Conservation (phyloP, 2,797 vertebrate species). For the Gastrophryne carolinensis region DNA sequence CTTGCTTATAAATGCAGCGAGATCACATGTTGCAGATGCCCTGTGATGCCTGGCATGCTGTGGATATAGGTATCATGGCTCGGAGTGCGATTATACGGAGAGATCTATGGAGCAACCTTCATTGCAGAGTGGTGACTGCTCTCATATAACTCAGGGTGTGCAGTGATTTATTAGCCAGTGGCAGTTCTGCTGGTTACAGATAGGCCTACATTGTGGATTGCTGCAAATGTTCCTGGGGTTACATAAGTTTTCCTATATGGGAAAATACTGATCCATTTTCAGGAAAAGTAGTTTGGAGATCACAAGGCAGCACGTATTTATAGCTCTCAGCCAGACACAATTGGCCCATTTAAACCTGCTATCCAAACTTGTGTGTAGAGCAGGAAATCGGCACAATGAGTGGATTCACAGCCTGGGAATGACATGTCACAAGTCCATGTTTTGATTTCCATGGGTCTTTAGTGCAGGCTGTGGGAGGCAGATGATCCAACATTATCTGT, state of each 20-base stretch:
- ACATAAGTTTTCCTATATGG: background rate
- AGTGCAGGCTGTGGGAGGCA: conserved; percentile 51
- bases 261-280: background rate
- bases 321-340: conserved; percentile 50
- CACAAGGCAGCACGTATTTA: conserved; percentile 53
- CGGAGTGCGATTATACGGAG: too few relatives aligned
- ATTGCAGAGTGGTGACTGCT: too few relatives aligned
- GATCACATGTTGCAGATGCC: too few relatives aligned
- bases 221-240: background rate
- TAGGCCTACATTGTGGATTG: background rate
- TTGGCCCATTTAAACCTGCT: conserved; percentile 57
- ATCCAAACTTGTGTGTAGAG: conserved; percentile 55
- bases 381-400: conserved; percentile 55
- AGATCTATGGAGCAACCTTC: too few relatives aligned
- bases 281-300: conserved; percentile 55
- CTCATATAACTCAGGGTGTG: background rate
- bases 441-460: conserved; percentile 49
- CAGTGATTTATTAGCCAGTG: background rate
- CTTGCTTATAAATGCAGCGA: too few relatives aligned
- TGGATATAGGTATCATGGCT: too few relatives aligned
- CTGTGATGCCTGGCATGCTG: too few relatives aligned
- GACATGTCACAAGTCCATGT: conserved; percentile 58
- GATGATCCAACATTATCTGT: conserved; percentile 60
- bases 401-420: conserved; percentile 59
- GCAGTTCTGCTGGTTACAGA: background rate